Evolutionary conservation across 2,797 vertebrate genomes (phyloP), one percentile per base, ranked within the genome.

Genomic region (Amniataba percoides): DNA sequence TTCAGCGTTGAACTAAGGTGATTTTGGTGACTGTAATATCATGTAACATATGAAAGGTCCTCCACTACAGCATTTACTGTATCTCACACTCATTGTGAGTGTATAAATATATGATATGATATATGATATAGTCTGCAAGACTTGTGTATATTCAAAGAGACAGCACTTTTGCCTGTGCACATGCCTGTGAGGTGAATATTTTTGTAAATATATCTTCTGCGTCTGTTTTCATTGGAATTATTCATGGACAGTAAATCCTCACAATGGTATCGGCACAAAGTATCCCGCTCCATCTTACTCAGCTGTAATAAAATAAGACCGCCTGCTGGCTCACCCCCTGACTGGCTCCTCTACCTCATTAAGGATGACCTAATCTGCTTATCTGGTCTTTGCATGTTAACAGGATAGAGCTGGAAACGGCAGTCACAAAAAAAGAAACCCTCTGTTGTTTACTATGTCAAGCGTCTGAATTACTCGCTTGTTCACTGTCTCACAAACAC

Each of bases 351-450:
- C 89, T 74, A 92, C 91, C 91, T 82, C 64, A 87, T 92, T 93
- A 90, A 87, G 87, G 67, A 85, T 25, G 60, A 68, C 81, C 73
- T 74, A 82, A 89, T 91, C 89, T 83, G 68, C 87, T 91, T 87
- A 91, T 72, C 46, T 58, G 34, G 57, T 68, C 62, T 80, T 77
- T 69, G 77, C 68, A 72, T 75, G 78, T 63, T 83, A 90, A 89
- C 84, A 72, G 79, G 87, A 88, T 86, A 13, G 21, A 71, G 77
- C 71, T 61, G 59, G 31, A 74, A 64, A 68, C 13, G 13, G 23
- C 55, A 43, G 34, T 57, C 57, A 31, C 43, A 53, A 57, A 65
- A 43, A 51, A 65, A 31, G 27, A 40, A 80, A 5, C 6, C 21
- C 27, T 7, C 14, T 27, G 16, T 34, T 68, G 60, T 77, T 72